Base-by-base conservation (phyloP, 1,140 invertebrate species). In the Zeugodacus cucurbitae region DNA sequence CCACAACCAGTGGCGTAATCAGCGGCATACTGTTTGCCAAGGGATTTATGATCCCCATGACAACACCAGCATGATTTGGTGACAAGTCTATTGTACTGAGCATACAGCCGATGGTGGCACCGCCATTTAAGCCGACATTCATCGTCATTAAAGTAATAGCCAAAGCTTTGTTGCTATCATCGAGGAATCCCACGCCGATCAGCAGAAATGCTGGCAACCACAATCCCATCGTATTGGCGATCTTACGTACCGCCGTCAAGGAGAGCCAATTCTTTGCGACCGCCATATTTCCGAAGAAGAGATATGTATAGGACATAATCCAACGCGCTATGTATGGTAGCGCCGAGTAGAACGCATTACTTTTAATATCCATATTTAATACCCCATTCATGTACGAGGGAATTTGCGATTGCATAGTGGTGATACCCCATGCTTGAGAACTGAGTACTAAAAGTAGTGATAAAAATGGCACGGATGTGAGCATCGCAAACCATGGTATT, bases 371-470 rank as follows among this genome's bases (percentile, higher is more conserved):
- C 89, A 97, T 97, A 85, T 96, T 94, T 1, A 99, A 94, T 0
- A 99, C 96, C 85, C 96, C 95, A 32, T 96, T 96, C 95, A 99
- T 96, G 91, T 98, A 99, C 0, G 96, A 96, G 0, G 99, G 98
- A 89, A 99, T 96, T 93, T 98, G 96, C 0, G 97, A 98, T 78
- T 99, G 94, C 62, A 99, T 94, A 4, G 97, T 98, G 94, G 98
- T 98, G 91, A 98, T 97, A 0, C 98, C 98, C 97, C 97, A 99
- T 90, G 97, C 98, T 91, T 98, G 97, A 0, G 97, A 96, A 91
- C 97, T 97, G 91, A 99, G 97, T 0, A 95, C 96, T 0, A 98
- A 94, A n/a, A 98, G 95, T 14, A 98, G 94, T 0, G 98, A 96
- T 96, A 96, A 97, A 88, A 99, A 96, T 0, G 98, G 97, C 22